Evolutionary conservation across 1,140 invertebrate species (phyloP).

Genomic region (Euwallacea similis): DNA sequence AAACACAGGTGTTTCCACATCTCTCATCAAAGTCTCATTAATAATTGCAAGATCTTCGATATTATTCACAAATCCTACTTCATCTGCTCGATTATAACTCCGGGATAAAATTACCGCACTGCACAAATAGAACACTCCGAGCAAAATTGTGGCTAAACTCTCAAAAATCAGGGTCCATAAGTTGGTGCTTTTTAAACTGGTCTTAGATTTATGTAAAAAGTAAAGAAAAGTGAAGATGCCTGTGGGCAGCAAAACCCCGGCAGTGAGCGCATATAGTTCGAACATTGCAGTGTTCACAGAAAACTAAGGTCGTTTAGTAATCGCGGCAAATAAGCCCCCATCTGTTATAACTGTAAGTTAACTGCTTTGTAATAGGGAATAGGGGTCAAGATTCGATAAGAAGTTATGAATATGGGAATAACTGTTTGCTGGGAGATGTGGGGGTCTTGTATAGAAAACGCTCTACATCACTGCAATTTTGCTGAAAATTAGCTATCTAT

Average conservation of each 20-base stretch:
- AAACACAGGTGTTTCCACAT: background rate
- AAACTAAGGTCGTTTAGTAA: too few relatives aligned
- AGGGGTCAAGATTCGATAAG: too few relatives aligned
- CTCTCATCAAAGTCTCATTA: conserved; percentile 14
- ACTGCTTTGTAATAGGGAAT: too few relatives aligned
- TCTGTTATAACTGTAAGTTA: too few relatives aligned
- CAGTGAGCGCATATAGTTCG: conserved; percentile 22
- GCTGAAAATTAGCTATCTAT: too few relatives aligned
- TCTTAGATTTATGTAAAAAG: conserved; percentile 19
- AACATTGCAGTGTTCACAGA: conserved; percentile 6
- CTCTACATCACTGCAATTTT: too few relatives aligned
- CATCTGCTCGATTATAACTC: background rate
- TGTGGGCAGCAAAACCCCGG: conserved; percentile 18
- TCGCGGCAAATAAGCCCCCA: too few relatives aligned
- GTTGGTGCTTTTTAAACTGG: background rate
- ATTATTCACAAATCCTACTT: conserved; percentile 1
- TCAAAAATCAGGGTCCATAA: conserved; percentile 19
- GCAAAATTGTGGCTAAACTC: conserved; percentile 10
- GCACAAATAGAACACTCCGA: conserved; percentile 25
- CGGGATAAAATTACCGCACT: conserved; percentile 23
- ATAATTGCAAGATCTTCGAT: conserved; percentile 30
- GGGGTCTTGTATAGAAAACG: too few relatives aligned
- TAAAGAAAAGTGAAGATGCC: conserved; percentile 13
- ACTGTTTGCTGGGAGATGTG: too few relatives aligned
- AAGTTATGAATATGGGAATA: too few relatives aligned